phyloP scores from a whole-genome alignment of 2,113 vertebrate genomes.

The Bubo scandiacus region DNA sequence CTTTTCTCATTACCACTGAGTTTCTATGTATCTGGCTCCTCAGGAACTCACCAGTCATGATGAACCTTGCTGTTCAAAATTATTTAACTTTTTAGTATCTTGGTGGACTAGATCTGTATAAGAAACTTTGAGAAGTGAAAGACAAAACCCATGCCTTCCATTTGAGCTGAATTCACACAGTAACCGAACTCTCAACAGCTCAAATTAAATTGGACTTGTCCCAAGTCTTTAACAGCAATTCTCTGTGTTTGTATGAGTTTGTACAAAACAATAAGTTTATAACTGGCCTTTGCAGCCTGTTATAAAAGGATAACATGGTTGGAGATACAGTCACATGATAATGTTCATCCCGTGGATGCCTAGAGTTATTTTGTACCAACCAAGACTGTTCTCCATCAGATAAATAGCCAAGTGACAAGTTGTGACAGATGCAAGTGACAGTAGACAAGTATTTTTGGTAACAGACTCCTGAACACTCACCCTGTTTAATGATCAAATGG shows the following conservation, averaged over 20 bases:
- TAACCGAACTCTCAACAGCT: background rate
- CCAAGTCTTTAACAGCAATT: background rate
- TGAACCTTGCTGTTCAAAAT: background rate
- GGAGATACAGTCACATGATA: background rate
- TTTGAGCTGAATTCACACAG: background rate
- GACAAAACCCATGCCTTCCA: background rate
- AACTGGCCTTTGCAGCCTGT: background rate
- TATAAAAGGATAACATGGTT: background rate
- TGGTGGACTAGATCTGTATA: background rate
- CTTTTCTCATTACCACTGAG: background rate
- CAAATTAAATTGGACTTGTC: background rate
- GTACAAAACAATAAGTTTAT: background rate
- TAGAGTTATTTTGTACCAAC: background rate
- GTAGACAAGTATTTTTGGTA: background rate
- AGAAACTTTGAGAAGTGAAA: background rate
- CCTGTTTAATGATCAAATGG: background rate
- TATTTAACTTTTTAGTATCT: background rate
- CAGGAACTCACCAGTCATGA: background rate
- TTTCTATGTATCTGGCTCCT: background rate
- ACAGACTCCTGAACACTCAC: background rate
- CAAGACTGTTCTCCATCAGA: background rate
- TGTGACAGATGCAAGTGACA: background rate
- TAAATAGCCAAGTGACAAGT: background rate
- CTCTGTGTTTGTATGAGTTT: background rate
- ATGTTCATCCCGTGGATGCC: background rate